Evolutionary conservation across 2,888 invertebrate genomes (phyloP), one percentile per base, ranked within the genome.

Genomic region (Phalera bucephala): DNA sequence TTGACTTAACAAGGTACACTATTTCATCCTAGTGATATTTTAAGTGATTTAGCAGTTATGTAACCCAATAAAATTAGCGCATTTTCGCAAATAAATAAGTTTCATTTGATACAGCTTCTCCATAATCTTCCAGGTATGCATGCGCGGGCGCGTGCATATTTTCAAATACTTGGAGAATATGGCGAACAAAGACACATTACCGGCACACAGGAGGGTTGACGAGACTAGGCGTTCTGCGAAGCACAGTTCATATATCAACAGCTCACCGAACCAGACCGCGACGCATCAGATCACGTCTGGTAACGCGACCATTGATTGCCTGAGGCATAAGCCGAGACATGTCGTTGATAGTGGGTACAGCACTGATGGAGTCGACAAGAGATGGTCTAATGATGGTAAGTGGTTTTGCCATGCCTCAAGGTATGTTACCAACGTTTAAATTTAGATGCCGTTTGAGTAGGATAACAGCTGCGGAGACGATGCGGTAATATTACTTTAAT

Each of bases 111-210:
- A n/a, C n/a, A n/a, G n/a, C n/a, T n/a, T n/a, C n/a, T n/a, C n/a
- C n/a, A n/a, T n/a, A n/a, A 12, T 4, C 33, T 72, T 89, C 3
- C 81, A 96, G 96, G 90, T 96, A 58, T 98, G 97, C 88, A 95
- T 95, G 85, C 93, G 97, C 78, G 98, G 98, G 60, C 93, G 96
- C 71, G 96, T 97, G 71, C 98, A 98, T 83, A 96, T 98, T 64
- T 97, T 97, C 91, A 98, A 98, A 81, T 97, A 95, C 87, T 91
- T 98, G 57, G 97, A 97, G 79, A 95, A 94, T 69, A 95, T 96
- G 88, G 96, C 97, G 30, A 93, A 93, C 69, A 95, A 95, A 80
- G 92, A 90, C 65, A 80, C 79, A 49, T 63, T 83, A 43, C 86
- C 84, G 56, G 67, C 83, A 63, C 83, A 85, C 81, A 77, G 85